Base-by-base conservation (phyloP, 1,140 invertebrate species). In the Pseudomyrmex gracilis region DNA sequence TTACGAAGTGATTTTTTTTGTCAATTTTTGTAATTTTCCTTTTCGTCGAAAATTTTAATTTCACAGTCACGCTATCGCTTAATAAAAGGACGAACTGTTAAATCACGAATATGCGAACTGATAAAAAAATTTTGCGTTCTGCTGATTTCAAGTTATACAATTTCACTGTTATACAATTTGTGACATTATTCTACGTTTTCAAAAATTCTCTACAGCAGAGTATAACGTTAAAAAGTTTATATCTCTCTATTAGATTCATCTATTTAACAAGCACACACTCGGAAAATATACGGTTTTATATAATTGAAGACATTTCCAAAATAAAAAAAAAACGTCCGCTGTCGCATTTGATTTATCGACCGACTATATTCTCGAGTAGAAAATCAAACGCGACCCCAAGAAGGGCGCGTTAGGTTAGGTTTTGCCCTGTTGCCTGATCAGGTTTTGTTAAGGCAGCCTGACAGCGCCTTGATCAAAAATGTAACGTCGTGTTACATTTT, bases 41-140 rank as follows among this genome's bases (percentile, higher is more conserved):
- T 76, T 43, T 63, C 12, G 9, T 8, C 0, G 8, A 17, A 8
- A 9, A 43, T 51, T 53, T 76, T 76, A 76, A 43, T 76, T 66
- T 76, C 12, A 17, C 24, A 17, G 22, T 13, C 22, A 55, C 22
- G 34, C 15, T 17, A 51, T 58, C n/a, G n/a, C 22, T 7, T 10
- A 9, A 0, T 17, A 45, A 63, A 49, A 34, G 34, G 5, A 55
- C 51, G 51, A 34, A 1, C 13, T 34, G 22, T 53, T 5, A 10
- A 63, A 64, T 64, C 8, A 8, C 64, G 55, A 55, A 55, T 73
- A 10, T 13, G n/a, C 34, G 7, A 34, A 34, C 34, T 34, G 24
- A 24, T 24, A 34, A 34, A 4, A 7, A 34, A 34, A 34, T 63
- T 34, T 63, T 9, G 24, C 1, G 1, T n/a, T 63, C 8, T 10